These are phyloP conservation scores for Gambusia yucatana DNA, from an alignment of 2,797 vertebrate species.

Conservation along the genomic window DNA sequence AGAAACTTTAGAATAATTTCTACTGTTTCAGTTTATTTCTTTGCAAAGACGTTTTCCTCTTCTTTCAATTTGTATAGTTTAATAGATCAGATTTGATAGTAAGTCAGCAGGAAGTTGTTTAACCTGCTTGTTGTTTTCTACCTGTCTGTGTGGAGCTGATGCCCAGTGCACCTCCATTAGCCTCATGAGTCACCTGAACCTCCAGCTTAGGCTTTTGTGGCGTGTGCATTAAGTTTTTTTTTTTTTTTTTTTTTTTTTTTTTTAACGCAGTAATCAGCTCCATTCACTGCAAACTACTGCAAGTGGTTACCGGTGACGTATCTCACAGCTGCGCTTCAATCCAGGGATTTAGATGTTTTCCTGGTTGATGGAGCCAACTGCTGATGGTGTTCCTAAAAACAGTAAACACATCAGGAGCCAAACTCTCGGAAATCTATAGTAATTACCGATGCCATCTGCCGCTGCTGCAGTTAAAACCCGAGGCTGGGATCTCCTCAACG, in stretches of 20 bases:
- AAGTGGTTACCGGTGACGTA: neutral
- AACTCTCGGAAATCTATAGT: neutral
- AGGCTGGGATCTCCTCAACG: neutral
- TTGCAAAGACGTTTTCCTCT: neutral
- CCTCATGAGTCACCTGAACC: slow-evolving; percentile 28
- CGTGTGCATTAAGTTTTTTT: slow-evolving; percentile 24
- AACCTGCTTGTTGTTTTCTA: slow-evolving; percentile 35
- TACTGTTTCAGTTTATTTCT: neutral
- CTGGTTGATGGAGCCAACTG: slow-evolving; percentile 8
- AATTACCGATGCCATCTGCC: slow-evolving; percentile 7
- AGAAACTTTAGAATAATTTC: neutral
- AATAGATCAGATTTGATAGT: neutral
- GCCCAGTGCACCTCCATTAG: slow-evolving; percentile 33
- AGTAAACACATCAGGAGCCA: slow-evolving; percentile 7
- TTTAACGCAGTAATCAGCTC: slow-evolving; percentile 21
- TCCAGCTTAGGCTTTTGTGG: neutral
- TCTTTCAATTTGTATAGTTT: neutral
- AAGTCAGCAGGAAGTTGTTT: neutral
- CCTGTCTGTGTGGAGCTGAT: slow-evolving; percentile 10
- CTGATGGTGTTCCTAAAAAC: slow-evolving; percentile 7
- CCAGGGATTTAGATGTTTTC: neutral
- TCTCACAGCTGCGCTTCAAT: neutral
- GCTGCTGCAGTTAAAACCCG: slow-evolving; percentile 2
- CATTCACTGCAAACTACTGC: slow-evolving; percentile 9
- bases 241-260: neutral